phyloP scores from a whole-genome alignment of 2,797 vertebrate species.

The Gorsachius magnificus region DNA sequence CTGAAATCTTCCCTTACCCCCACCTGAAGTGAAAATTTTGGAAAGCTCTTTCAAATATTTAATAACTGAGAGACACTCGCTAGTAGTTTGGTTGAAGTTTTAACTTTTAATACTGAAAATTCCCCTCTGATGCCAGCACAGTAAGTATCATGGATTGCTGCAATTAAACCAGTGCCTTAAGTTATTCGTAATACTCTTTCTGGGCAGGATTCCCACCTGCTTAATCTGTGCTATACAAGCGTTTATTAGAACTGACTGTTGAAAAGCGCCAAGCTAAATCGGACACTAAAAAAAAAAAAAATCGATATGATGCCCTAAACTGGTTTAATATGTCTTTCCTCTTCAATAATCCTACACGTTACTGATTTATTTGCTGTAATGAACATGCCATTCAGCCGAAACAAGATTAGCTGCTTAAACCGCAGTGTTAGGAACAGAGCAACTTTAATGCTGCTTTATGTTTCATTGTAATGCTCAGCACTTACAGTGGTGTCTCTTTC shows the following conservation, averaged over 20 bases:
- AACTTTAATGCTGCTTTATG: conserved; percentile 61
- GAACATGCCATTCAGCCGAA: conserved; percentile 69
- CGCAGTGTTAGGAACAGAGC: neutral
- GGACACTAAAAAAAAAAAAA: conserved; percentile 39
- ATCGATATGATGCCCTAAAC: conserved; percentile 73
- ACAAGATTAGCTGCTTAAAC: conserved; percentile 74
- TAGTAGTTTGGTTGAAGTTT: neutral
- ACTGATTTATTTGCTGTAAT: conserved; percentile 69
- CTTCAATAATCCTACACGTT: conserved; percentile 60
- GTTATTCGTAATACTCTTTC: conserved; percentile 71
- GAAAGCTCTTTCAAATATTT: neutral
- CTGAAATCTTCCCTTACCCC: neutral
- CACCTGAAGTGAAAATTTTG: neutral
- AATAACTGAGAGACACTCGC: neutral
- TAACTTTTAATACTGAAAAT: conserved; percentile 41
- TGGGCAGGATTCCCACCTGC: conserved; percentile 72
- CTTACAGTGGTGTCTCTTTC: conserved; percentile 42
- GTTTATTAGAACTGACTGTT: conserved; percentile 77
- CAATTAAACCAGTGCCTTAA: conserved; percentile 69
- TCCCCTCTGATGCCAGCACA: conserved; percentile 21
- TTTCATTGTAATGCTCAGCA: conserved; percentile 43
- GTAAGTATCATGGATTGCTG: conserved; percentile 59
- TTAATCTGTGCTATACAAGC: conserved; percentile 75
- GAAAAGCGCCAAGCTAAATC: conserved; percentile 73
- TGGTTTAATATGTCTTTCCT: conserved; percentile 73